Conservation (phyloP, 2,113 vertebrate species). For the Antennarius striatus region DNA sequence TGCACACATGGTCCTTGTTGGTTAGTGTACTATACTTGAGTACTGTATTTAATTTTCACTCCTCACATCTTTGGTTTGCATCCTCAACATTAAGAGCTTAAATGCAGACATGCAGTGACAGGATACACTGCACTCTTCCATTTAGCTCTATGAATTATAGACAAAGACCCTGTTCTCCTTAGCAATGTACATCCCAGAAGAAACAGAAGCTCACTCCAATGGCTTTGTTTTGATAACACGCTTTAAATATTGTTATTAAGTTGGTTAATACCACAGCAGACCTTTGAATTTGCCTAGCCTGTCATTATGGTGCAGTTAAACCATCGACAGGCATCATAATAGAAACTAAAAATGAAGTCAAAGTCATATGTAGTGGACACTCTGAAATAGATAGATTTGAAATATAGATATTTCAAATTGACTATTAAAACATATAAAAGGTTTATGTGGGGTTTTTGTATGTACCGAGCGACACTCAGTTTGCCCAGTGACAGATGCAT, state of each 20-base stretch:
- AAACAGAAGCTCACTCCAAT: constrained; percentile 43
- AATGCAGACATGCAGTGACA: constrained; percentile 57
- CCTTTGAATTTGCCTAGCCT: constrained; percentile 28
- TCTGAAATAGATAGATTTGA: not conserved
- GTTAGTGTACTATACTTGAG: constrained; percentile 25
- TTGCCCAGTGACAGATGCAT: constrained; percentile 65
- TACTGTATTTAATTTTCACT: constrained; percentile 55
- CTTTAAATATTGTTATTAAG: constrained; percentile 31
- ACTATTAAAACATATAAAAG: no score
- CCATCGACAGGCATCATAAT: constrained; percentile 8
- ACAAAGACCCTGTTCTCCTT: constrained; percentile 75
- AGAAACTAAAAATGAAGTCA: not conserved
- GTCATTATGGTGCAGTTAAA: constrained; percentile 21
- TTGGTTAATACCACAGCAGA: constrained; percentile 23
- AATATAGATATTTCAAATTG: no score
- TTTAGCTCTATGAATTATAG: constrained; percentile 79
- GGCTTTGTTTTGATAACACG: constrained; percentile 55
- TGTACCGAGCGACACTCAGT: constrained; percentile 27
- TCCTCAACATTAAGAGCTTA: constrained; percentile 36
- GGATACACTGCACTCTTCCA: constrained; percentile 64
- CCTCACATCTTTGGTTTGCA: constrained; percentile 24
- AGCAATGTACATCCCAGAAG: constrained; percentile 40
- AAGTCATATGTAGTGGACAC: not conserved
- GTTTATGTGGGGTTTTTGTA: constrained; percentile 24
- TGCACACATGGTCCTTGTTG: constrained; percentile 53